Base-by-base conservation (phyloP, 2,113 vertebrate genomes). In the Pao palembangensis region DNA sequence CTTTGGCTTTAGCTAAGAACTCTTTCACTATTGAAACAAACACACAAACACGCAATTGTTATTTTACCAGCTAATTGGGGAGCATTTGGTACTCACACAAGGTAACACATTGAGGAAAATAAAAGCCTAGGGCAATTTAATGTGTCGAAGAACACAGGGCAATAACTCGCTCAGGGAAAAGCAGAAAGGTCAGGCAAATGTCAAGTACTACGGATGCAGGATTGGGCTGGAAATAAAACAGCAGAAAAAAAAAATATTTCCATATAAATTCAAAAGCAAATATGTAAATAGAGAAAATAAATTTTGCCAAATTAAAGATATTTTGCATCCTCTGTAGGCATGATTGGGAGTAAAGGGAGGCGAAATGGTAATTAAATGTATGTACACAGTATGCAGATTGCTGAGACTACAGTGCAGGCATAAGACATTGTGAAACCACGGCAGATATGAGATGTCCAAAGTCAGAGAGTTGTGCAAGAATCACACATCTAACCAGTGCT, bases 1-100 rank as follows among this genome's bases (percentile, higher is more conserved):
- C 96, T 98, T 98, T 98, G 93, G 97, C 96, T 95, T 96, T 97
- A 88, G 94, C 95, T 94, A 99, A 92, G 90, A 97, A 96, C 85
- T 99, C 96, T 94, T 98, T 99, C 95, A 99, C 96, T 99, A 85
- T 76, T 91, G 91, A 73, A 58, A 31, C 81, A 44, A 55, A 5
- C 28, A 28, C 46, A 8, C 7, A 41, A 67, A 21, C 28, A 18
- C 51, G 55, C 6, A 41, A 15, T 61, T 28, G 59, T 17, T 6
- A 57, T 51, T 34, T 47, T 53, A 47, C 8, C 34, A 38, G 34
- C 34, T 38, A 38, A 11, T 38, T 38, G 34, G 3, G 47, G 18
- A 18, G 8, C 17, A 4, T 8, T n/a, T 49, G 47, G 19, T 10
- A 51, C 51, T 14, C 34, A 11, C 4, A 51, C 42, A 53, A 31